Evolutionary conservation across 2,797 vertebrate species (phyloP).

Genomic region (Limnodromus scolopaceus): DNA sequence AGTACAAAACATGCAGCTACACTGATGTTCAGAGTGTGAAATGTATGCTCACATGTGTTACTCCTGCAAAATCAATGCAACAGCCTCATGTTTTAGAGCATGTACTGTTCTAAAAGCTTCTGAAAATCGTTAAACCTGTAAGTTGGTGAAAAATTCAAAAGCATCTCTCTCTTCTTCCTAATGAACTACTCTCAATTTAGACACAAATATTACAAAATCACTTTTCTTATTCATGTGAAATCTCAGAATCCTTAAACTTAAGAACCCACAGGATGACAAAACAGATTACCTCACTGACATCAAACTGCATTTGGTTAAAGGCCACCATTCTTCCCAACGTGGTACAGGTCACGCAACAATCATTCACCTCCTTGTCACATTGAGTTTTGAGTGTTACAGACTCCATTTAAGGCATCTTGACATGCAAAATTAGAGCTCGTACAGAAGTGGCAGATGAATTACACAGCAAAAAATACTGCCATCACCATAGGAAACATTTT

Average conservation of each 20-base stretch:
- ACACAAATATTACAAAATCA: not conserved
- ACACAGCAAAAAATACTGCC: not conserved
- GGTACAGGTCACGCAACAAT: not conserved
- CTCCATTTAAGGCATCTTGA: not conserved
- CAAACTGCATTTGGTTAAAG: not conserved
- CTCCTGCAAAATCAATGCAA: not conserved
- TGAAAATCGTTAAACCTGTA: not conserved
- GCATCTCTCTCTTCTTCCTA: not conserved
- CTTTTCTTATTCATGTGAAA: not conserved
- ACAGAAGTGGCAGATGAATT: not conserved
- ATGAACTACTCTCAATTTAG: not conserved
- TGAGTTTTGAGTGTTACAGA: not conserved
- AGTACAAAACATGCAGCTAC: not conserved
- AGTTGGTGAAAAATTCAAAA: not conserved
- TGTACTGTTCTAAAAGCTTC: not conserved
- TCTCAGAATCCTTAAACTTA: not conserved
- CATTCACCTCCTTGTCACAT: not conserved
- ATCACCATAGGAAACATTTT: not conserved
- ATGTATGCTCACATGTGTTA: fast-evolving
- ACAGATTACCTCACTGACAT: not conserved
- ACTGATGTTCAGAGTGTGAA: not conserved
- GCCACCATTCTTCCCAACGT: not conserved
- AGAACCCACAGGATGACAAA: not conserved
- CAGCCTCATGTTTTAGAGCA: not conserved
- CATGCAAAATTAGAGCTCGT: not conserved